Conservation (phyloP, 2,888 invertebrate genomes). For the Netelia inedita region DNA sequence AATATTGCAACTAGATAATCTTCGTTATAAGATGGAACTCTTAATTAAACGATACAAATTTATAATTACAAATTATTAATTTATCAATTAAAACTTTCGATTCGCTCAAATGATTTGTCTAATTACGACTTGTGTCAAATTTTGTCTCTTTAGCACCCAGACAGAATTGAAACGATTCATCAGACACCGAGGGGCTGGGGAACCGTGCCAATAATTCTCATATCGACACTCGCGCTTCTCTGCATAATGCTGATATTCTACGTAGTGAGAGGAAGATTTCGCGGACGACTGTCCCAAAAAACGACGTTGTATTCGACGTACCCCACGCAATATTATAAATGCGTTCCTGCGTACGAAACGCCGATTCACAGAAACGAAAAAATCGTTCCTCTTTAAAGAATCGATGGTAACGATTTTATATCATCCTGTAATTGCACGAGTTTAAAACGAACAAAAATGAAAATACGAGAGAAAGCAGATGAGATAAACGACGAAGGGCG, state of each 20-base stretch:
- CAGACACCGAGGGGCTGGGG: slow-evolving; percentile 78
- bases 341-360: slow-evolving; percentile 81
- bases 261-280: slow-evolving; percentile 79
- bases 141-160: slow-evolving; percentile 49
- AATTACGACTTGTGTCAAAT: not conserved
- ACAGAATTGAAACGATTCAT: slow-evolving; percentile 62
- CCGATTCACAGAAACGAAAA: slow-evolving; percentile 80
- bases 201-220: slow-evolving; percentile 79
- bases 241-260: slow-evolving; percentile 80
- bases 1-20: too few species aligned
- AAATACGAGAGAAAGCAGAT: not conserved
- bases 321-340: slow-evolving; percentile 83
- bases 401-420: slow-evolving; percentile 10
- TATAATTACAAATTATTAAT: not conserved
- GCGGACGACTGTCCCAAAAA: slow-evolving; percentile 79
- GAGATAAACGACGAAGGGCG: not conserved
- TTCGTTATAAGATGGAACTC: too few species aligned
- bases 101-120: not conserved
- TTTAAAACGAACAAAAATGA: slow-evolving; percentile 1
- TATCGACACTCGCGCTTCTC: slow-evolving; percentile 78
- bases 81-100: not conserved
- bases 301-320: slow-evolving; percentile 76
- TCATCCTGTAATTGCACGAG: slow-evolving; percentile 2
- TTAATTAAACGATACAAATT: too few species aligned
- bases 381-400: slow-evolving; percentile 78